A percentile compares a stretch with the other conserved stretches of the same genome.
phyloP scores from a whole-genome alignment of 2,888 invertebrate species.

The Ernsta delagoae region DNA sequence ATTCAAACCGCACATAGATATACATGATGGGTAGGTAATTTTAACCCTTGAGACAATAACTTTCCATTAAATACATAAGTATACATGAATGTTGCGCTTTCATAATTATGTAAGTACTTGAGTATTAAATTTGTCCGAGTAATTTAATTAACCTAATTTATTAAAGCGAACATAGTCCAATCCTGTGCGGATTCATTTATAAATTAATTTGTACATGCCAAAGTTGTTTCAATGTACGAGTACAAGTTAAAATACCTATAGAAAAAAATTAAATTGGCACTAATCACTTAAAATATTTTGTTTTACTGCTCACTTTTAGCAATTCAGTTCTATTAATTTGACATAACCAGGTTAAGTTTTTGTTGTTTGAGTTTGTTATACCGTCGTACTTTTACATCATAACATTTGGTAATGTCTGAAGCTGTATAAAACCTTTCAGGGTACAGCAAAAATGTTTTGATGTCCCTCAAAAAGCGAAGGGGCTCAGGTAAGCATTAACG shows the following conservation, averaged over 20 bases:
- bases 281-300: too few species aligned
- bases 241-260: not conserved
- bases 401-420: too few species aligned
- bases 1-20: too few species aligned
- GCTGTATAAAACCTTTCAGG: too few species aligned
- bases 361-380: too few species aligned
- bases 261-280: too few species aligned
- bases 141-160: slow-evolving; percentile 22
- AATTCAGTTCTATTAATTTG: too few species aligned
- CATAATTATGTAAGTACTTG: slow-evolving; percentile 4
- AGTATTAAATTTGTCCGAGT: slow-evolving; percentile 10
- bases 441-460: slow-evolving; percentile 48
- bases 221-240: not conserved
- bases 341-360: too few species aligned
- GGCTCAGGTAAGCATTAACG: slow-evolving; percentile 74
- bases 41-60: not conserved
- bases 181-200: slow-evolving; percentile 12
- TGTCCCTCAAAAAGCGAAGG: slow-evolving; percentile 59
- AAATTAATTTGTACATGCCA: not conserved
- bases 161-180: not conserved
- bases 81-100: not conserved
- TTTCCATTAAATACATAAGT: not conserved
- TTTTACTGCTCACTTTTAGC: too few species aligned
- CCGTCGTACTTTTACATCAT: too few species aligned
- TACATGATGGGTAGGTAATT: too few species aligned